Evolutionary conservation across 1,140 invertebrate genomes (phyloP).

Genomic region (Cheumatopsyche charites): DNA sequence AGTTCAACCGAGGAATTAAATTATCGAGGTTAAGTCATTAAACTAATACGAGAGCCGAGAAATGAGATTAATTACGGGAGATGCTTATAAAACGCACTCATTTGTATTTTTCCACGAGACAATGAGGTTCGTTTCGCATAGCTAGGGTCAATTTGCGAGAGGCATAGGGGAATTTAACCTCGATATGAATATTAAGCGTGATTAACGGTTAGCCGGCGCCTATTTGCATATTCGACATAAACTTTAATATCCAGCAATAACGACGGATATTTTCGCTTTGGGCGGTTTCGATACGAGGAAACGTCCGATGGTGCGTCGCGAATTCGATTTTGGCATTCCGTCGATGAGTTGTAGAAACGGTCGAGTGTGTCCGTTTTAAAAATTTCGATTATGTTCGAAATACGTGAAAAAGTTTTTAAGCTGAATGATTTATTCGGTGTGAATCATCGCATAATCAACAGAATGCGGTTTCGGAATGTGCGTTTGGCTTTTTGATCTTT

Average conservation of each 20-base stretch:
- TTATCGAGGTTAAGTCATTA: constrained; percentile 25
- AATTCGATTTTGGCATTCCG: background rate
- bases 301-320: background rate
- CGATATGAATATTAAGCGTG: constrained; percentile 23
- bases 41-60: constrained; percentile 15
- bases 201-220: constrained; percentile 21
- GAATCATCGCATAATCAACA: no score
- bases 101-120: background rate
- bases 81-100: background rate
- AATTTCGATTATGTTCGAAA: no score
- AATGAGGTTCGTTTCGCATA: background rate
- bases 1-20: constrained; percentile 12
- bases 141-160: constrained; percentile 15
- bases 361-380: no score
- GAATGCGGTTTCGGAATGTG: no score
- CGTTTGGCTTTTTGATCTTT: no score
- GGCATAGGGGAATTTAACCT: constrained; percentile 19
- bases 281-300: background rate
- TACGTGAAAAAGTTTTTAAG: no score
- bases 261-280: constrained; percentile 6
- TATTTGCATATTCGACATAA: constrained; percentile 26
- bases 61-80: constrained; percentile 23
- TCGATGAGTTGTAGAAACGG: no score
- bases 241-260: constrained; percentile 23
- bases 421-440: no score